Percentiles rank a stretch among this genome's conserved stretches.
These are phyloP conservation scores for Ichneumoninae sp. DNA, from an alignment of 2,888 invertebrate species.

Conservation along the genomic window DNA sequence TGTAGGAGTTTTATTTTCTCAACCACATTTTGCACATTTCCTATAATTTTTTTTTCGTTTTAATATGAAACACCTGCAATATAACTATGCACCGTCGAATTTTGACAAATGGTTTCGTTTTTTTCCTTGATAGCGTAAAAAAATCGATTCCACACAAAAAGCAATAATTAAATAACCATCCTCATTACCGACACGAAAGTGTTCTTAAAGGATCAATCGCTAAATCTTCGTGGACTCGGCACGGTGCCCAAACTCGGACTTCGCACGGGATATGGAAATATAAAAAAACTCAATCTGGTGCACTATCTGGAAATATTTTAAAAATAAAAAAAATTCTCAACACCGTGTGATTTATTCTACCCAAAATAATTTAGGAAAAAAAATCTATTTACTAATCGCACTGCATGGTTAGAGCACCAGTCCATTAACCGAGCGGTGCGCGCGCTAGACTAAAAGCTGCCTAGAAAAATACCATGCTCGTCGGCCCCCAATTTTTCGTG, in stretches of 20 bases:
- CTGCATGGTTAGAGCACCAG: not conserved
- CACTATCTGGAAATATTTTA: not conserved
- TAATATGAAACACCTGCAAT: too few species aligned
- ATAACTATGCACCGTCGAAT: not conserved
- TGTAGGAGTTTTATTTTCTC: too few species aligned
- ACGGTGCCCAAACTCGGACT: not conserved
- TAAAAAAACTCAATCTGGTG: not conserved
- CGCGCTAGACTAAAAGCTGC: not conserved
- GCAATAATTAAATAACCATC: not conserved
- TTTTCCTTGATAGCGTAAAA: not conserved
- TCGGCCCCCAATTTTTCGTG: slow-evolving; percentile 38
- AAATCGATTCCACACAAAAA: not conserved
- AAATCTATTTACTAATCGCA: slow-evolving; percentile 3
- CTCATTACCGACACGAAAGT: not conserved
- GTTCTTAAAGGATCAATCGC: not conserved
- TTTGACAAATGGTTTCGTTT: not conserved
- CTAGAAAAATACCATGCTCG: slow-evolving; percentile 17
- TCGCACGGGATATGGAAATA: not conserved
- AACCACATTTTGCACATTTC: too few species aligned
- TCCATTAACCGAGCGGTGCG: not conserved
- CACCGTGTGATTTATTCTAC: not conserved
- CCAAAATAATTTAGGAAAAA: not conserved
- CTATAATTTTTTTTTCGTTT: too few species aligned
- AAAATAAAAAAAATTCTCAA: not conserved
- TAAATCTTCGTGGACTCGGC: not conserved